Evolutionary conservation across 2,113 vertebrate species (phyloP).

Genomic region (Hepsetus odoe): DNA sequence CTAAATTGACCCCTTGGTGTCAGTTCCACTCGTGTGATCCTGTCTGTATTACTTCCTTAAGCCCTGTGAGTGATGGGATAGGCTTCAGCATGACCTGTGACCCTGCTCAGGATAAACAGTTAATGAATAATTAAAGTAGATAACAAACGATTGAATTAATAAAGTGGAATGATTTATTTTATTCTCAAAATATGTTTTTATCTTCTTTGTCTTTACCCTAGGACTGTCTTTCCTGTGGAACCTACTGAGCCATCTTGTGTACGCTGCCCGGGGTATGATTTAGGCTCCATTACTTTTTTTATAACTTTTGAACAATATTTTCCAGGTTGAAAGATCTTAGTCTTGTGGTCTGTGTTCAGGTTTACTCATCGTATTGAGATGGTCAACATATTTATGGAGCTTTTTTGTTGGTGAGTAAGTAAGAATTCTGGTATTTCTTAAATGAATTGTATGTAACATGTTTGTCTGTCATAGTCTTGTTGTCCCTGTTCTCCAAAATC

Average conservation of each 20-base stretch:
- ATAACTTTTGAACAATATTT: background rate
- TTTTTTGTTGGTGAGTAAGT: conserved; percentile 60
- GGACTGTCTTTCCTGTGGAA: background rate
- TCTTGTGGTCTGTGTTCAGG: conserved; percentile 49
- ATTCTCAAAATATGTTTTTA: background rate
- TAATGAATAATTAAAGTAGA: no score
- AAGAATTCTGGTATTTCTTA: background rate
- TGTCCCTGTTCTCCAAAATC: conserved; percentile 52
- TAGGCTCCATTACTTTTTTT: background rate
- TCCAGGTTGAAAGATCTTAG: background rate
- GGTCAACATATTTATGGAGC: conserved; percentile 58
- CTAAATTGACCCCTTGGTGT: no score
- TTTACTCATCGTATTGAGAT: conserved; percentile 63
- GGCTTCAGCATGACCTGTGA: no score
- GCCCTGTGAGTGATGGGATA: no score
- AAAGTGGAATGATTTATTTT: no score
- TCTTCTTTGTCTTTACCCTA: background rate
- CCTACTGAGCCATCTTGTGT: background rate
- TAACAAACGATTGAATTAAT: no score
- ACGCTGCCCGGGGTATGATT: background rate
- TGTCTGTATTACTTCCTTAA: no score
- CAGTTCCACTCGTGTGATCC: no score
- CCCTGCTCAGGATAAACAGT: no score
- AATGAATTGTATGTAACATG: background rate
- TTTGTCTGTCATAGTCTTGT: background rate